A percentile compares a stretch with the other conserved stretches of the same genome.
Evolutionary conservation across 2,888 invertebrate genomes (phyloP).

Genomic region (Epinotia nisella): DNA sequence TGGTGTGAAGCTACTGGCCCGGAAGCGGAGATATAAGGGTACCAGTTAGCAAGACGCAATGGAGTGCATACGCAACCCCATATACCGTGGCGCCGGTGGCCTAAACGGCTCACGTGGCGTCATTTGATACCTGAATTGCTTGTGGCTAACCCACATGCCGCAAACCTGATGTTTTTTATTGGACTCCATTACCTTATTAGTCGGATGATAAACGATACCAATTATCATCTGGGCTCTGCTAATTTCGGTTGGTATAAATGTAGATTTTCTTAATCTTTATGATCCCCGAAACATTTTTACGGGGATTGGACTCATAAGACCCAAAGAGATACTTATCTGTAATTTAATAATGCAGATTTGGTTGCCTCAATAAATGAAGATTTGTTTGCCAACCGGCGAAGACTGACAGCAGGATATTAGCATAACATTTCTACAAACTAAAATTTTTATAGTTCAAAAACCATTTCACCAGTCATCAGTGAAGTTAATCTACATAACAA

Average conservation of each 20-base stretch:
- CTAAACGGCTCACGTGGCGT: constrained; percentile 54
- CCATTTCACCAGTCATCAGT: not conserved
- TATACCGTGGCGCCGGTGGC: constrained; percentile 57
- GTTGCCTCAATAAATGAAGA: not conserved
- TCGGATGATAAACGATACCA: constrained; percentile 44
- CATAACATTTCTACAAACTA: not conserved
- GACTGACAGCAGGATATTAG: not conserved
- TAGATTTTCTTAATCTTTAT: constrained; percentile 34
- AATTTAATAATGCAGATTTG: not conserved
- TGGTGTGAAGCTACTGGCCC: constrained; percentile 64
- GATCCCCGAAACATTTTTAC: constrained; percentile 4
- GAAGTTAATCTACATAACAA: not conserved
- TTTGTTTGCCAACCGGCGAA: not conserved
- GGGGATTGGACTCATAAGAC: not conserved
- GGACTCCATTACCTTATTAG: constrained; percentile 45
- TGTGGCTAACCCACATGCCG: constrained; percentile 57
- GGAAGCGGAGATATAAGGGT: constrained; percentile 65
- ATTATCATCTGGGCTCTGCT: constrained; percentile 36
- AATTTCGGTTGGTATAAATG: constrained; percentile 34
- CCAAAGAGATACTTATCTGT: not conserved
- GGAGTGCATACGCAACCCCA: constrained; percentile 70
- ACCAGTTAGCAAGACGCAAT: constrained; percentile 70
- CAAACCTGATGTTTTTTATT: constrained; percentile 43
- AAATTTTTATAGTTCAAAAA: not conserved
- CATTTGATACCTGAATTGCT: constrained; percentile 62